These are phyloP conservation scores for Myzus persicae DNA, from an alignment of 1,140 invertebrate species.

Conservation along the genomic window DNA sequence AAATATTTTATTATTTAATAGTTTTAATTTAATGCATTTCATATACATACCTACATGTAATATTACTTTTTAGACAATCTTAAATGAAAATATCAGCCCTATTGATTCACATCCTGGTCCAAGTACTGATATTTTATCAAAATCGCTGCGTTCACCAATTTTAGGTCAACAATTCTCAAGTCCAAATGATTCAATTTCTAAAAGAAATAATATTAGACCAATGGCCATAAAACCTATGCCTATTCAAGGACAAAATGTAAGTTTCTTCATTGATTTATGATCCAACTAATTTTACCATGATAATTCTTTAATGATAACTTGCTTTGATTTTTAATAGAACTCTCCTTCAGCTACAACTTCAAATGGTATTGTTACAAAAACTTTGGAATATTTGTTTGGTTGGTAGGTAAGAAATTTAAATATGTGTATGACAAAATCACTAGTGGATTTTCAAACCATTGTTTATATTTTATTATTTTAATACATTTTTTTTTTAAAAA, in stretches of 20 bases:
- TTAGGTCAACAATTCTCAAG: conserved; percentile 42
- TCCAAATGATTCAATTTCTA: conserved; percentile 47
- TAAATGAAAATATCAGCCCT: conserved; percentile 25
- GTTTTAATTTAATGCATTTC: not conserved
- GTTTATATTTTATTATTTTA: not conserved
- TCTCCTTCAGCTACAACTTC: conserved; percentile 42
- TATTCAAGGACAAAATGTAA: conserved; percentile 46
- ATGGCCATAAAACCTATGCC: conserved; percentile 48
- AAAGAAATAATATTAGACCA: conserved; percentile 45
- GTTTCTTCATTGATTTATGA: not conserved
- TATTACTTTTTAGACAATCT: conserved; percentile 35
- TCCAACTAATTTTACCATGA: not conserved
- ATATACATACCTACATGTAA: not conserved
- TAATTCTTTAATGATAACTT: not conserved
- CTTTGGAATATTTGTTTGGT: conserved; percentile 54
- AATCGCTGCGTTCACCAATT: conserved; percentile 43
- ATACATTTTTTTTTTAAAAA: not conserved
- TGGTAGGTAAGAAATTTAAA: conserved; percentile 40
- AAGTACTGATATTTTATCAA: not conserved
- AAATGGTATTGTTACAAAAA: conserved; percentile 56
- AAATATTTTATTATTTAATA: not conserved
- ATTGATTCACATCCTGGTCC: not conserved
- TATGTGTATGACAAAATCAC: not conserved
- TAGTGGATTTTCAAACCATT: not conserved
- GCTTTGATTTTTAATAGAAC: not conserved